Evolutionary conservation across 2,797 vertebrate species (phyloP).

Genomic region (Falco peregrinus): DNA sequence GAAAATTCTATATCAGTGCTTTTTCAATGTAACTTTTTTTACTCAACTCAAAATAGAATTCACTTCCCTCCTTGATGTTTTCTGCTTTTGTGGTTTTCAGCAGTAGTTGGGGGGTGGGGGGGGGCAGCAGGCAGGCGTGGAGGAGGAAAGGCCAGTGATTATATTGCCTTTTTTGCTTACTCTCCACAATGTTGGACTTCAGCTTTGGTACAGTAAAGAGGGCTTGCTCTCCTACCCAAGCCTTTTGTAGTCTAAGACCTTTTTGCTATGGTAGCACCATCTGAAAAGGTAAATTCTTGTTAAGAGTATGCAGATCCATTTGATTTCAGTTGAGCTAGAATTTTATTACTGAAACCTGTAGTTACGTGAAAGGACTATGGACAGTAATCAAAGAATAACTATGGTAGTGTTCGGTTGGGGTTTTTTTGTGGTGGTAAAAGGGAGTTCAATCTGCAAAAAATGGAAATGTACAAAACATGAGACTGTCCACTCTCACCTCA

Average conservation of each 20-base stretch:
- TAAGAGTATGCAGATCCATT: neutral
- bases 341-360: neutral
- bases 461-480: neutral
- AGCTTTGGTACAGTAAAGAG: neutral
- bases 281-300: neutral
- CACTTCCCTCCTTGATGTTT: neutral
- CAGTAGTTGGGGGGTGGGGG: neutral
- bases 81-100: neutral
- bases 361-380: neutral
- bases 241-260: neutral
- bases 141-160: neutral
- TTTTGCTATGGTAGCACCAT: neutral
- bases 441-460: neutral
- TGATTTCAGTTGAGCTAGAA: neutral
- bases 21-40: neutral
- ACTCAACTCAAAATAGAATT: neutral
- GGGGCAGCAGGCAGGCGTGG: too few species aligned
- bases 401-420: neutral
- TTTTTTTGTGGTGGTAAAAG: neutral
- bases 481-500: neutral
- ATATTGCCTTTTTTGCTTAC: neutral
- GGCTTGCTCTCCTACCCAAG: neutral
- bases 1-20: neutral
- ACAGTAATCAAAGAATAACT: neutral
- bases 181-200: neutral